These are phyloP conservation scores for Philotrypesis tridentata DNA, from an alignment of 1,140 invertebrate species.

Conservation along the genomic window DNA sequence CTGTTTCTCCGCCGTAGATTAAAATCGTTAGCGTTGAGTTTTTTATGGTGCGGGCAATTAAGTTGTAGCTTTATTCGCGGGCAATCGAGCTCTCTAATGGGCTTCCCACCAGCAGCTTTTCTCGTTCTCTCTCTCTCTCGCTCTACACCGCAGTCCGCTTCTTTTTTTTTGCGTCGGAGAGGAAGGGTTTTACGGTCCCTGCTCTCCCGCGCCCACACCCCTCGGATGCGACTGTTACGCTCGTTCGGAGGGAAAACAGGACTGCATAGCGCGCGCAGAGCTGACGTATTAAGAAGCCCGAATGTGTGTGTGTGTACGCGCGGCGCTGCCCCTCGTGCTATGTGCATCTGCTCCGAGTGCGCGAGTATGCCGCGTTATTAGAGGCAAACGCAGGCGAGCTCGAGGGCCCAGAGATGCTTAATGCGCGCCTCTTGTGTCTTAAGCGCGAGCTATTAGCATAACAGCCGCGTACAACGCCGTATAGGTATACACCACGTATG, in stretches of 20 bases:
- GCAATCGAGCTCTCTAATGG: constrained; percentile 9
- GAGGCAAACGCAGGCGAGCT: too few species aligned
- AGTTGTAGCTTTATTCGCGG: constrained; percentile 28
- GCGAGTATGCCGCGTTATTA: too few species aligned
- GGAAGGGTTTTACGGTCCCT: not conserved
- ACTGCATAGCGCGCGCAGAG: too few species aligned
- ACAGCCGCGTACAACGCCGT: too few species aligned
- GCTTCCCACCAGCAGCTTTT: not conserved
- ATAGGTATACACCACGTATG: not conserved
- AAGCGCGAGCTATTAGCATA: not conserved
- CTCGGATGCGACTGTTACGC: constrained; percentile 16
- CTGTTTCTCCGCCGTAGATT: not conserved
- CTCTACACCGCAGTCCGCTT: too few species aligned
- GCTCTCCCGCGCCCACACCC: not conserved
- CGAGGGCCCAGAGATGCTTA: not conserved
- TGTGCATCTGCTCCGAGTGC: too few species aligned
- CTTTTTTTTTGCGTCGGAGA: not conserved
- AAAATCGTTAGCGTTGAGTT: constrained; percentile 29
- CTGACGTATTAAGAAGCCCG: too few species aligned
- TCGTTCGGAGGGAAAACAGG: not conserved
- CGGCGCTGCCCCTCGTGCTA: too few species aligned
- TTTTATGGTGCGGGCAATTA: constrained; percentile 26
- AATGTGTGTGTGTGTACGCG: not conserved
- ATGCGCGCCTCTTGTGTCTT: not conserved
- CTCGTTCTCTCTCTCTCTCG: not conserved